These are phyloP conservation scores for Lepus timidus DNA, from an alignment of 2,113 vertebrate genomes.

Conservation along the genomic window DNA sequence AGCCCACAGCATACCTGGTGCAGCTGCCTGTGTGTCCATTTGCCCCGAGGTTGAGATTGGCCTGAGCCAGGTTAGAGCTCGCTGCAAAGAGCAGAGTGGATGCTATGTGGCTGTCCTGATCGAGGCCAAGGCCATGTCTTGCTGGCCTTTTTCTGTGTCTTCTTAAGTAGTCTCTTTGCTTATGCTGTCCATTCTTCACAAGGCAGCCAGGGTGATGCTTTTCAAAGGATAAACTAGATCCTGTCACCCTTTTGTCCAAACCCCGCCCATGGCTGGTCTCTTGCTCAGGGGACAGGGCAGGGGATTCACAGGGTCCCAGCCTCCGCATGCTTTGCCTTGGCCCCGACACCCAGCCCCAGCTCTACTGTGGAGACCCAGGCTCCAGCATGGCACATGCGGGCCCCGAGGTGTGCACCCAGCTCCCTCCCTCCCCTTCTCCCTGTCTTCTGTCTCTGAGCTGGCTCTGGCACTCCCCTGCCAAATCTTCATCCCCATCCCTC, in stretches of 20 bases:
- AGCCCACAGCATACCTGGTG: neutral
- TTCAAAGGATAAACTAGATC: neutral
- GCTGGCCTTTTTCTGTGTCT: neutral
- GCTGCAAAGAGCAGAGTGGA: neutral
- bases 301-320: neutral
- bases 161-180: neutral
- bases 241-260: fast-evolving
- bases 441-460: too few species aligned
- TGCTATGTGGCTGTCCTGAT: fast-evolving
- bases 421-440: too few species aligned
- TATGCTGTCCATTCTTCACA: neutral
- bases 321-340: neutral
- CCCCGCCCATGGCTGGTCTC: neutral
- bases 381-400: too few species aligned
- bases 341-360: neutral
- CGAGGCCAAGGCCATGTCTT: neutral
- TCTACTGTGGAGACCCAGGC: neutral
- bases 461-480: too few species aligned
- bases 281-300: neutral
- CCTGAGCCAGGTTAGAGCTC: neutral
- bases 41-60: neutral
- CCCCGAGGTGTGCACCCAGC: too few species aligned
- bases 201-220: neutral
- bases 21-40: neutral
- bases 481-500: neutral